These are phyloP conservation scores for Laticauda colubrina DNA, from an alignment of 2,113 vertebrate genomes.

Conservation along the genomic window DNA sequence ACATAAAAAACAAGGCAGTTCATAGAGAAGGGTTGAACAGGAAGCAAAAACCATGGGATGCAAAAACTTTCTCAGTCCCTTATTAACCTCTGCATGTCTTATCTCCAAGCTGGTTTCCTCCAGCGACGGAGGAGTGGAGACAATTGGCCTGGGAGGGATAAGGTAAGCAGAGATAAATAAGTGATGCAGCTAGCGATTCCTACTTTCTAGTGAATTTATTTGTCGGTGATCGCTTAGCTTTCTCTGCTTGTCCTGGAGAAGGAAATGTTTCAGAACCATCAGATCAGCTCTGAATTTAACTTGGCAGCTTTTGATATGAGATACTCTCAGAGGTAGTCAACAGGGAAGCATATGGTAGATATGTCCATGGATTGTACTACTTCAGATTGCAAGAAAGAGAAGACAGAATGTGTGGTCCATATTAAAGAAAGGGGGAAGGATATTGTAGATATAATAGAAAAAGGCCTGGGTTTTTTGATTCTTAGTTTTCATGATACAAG, in stretches of 20 bases:
- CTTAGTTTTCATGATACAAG: background rate
- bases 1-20: background rate
- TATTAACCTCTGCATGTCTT: background rate
- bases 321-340: background rate
- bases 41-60: background rate
- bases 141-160: background rate
- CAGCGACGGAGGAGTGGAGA: background rate
- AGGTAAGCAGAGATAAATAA: background rate
- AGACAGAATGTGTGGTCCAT: background rate
- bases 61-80: background rate
- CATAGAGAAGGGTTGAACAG: background rate
- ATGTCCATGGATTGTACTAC: background rate
- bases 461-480: background rate
- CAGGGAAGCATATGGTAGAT: background rate
- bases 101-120: background rate
- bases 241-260: background rate
- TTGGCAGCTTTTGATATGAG: constrained; percentile 6
- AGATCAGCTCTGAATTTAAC: constrained; percentile 37
- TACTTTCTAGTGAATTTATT: background rate
- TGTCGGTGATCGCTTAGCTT: constrained; percentile 10
- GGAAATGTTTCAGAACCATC: constrained; percentile 24
- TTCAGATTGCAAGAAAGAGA: background rate
- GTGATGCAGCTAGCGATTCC: background rate
- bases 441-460: background rate
- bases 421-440: background rate